Conservation (phyloP, 2,797 vertebrate genomes). For the Takifugu ocellatus region DNA sequence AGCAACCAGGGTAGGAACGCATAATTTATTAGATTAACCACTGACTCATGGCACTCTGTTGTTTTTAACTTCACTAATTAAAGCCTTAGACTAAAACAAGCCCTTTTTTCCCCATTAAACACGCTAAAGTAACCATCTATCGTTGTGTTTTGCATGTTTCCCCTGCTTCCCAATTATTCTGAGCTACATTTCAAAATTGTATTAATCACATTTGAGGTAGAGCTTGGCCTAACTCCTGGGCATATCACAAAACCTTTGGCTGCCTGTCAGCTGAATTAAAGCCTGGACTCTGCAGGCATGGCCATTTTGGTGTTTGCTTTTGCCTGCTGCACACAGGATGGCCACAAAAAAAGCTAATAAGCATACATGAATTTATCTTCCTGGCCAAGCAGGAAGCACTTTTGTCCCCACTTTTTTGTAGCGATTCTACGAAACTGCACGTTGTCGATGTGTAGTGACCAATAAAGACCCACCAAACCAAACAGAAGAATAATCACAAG, state of each 20-base stretch:
- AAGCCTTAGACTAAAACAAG: conserved; percentile 12
- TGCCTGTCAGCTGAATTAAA: conserved; percentile 39
- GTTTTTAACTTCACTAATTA: conserved; percentile 23
- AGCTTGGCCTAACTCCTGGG: conserved; percentile 29
- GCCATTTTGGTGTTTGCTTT: conserved; percentile 2
- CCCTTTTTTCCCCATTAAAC: conserved; percentile 2
- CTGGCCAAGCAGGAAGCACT: conserved; percentile 11
- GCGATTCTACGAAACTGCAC: too few relatives aligned
- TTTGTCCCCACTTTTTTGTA: conserved; percentile 6
- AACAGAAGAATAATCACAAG: too few relatives aligned
- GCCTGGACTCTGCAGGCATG: conserved; percentile 28
- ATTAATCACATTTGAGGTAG: conserved; percentile 15
- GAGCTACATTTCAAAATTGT: conserved; percentile 21
- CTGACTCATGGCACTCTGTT: conserved; percentile 14
- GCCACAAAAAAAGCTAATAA: not conserved
- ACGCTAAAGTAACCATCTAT: conserved; percentile 7
- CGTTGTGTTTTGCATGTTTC: conserved; percentile 1
- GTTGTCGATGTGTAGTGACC: too few relatives aligned
- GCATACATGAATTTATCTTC: conserved; percentile 16
- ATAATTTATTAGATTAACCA: conserved; percentile 17
- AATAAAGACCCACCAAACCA: too few relatives aligned
- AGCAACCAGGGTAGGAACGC: conserved; percentile 11
- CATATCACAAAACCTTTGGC: conserved; percentile 39
- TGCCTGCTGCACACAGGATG: conserved; percentile 12
- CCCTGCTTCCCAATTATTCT: conserved; percentile 15